phyloP scores from a whole-genome alignment of 2,113 vertebrate species.

The Eulemur macaco region DNA sequence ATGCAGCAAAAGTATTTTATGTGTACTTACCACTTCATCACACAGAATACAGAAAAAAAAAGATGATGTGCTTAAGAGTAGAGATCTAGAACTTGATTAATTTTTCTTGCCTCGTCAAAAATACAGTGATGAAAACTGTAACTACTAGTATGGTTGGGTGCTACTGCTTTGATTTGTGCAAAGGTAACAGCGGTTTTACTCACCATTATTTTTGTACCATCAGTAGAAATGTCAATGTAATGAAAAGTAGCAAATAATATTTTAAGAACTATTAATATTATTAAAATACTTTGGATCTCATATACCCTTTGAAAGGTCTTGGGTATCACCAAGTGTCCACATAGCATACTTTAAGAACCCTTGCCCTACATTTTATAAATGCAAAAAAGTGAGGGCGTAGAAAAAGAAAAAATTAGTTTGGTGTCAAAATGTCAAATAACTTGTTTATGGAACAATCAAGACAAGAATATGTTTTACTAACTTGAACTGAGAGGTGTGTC shows the following conservation, averaged over 20 bases:
- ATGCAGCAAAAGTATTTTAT: neutral
- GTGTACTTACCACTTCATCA: neutral
- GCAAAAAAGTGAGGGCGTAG: neutral
- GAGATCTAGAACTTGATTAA: neutral
- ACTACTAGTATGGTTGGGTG: neutral
- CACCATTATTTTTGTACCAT: neutral
- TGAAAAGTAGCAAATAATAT: neutral
- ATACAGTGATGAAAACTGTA: neutral
- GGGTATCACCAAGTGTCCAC: too few species aligned
- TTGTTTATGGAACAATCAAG: neutral
- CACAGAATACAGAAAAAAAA: neutral
- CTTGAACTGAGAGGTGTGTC: neutral
- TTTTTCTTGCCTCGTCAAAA: slow-evolving; percentile 12
- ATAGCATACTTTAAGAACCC: neutral
- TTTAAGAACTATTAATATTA: neutral
- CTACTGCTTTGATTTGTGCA: neutral
- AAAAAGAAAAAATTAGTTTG: neutral
- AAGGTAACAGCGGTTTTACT: neutral
- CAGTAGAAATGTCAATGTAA: neutral
- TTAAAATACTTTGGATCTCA: neutral
- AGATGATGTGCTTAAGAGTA: neutral
- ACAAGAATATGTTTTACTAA: neutral
- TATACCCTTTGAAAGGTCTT: neutral
- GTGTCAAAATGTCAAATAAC: neutral
- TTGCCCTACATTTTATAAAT: neutral